A percentile compares a stretch with the other conserved stretches of the same genome.
Evolutionary conservation across 2,797 vertebrate genomes (phyloP).

Genomic region (Lagothrix lagotricha): DNA sequence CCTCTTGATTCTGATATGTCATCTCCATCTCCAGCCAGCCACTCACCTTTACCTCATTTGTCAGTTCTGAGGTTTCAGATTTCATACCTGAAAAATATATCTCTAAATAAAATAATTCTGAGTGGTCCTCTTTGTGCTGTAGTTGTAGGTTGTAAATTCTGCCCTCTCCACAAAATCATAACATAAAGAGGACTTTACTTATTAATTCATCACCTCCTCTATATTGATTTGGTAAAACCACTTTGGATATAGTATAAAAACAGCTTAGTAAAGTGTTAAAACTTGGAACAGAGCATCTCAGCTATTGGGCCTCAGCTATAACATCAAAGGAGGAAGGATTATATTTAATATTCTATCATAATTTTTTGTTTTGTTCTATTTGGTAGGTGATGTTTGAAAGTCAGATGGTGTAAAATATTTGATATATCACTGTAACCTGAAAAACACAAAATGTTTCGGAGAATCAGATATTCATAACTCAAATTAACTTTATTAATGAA

Average conservation of each 20-base stretch:
- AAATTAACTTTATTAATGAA: background rate
- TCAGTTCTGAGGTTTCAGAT: background rate
- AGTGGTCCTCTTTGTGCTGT: too few relatives aligned
- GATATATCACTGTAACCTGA: background rate
- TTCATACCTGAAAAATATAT: background rate
- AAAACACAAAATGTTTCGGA: background rate
- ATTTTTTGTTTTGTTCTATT: background rate
- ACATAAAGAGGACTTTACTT: background rate
- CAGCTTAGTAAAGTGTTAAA: background rate
- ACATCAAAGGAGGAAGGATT: background rate
- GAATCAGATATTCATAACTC: background rate
- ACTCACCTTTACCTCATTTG: background rate
- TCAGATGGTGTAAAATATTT: background rate
- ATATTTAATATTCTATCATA: background rate
- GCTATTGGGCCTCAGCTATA: background rate
- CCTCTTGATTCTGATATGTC: background rate
- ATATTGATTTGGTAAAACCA: background rate
- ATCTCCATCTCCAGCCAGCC: background rate
- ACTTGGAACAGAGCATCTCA: background rate
- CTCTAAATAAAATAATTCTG: background rate
- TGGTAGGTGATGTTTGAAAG: background rate
- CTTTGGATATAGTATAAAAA: background rate
- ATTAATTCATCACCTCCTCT: background rate
- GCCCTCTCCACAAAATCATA: too few relatives aligned
- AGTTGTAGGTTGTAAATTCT: background rate